Base-by-base conservation (phyloP, 1,140 invertebrate genomes). In the Galleria mellonella region DNA sequence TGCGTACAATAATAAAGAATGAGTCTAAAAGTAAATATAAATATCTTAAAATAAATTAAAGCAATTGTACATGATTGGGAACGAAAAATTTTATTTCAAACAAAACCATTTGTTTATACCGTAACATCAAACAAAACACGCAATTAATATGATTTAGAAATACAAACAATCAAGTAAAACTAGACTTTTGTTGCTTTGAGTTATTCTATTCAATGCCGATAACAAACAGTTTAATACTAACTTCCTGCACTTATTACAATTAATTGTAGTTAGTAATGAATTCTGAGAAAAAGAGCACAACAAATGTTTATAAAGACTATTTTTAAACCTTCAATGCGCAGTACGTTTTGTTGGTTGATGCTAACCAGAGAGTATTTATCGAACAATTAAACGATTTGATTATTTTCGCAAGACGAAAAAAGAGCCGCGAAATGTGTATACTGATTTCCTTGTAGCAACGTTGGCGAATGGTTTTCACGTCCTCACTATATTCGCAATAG, bases 331-430 rank as follows among this genome's bases (percentile, higher is more conserved):
- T 31, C 32, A 29, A 54, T 43, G 47, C 62, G 55, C 55, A 55
- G 43, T 58, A 54, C 41, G 45, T 56, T 56, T 44, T 55, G 17
- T 39, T 17, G 8, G 17, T 55, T 58, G 57, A 65, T 32, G 51
- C 43, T 60, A 47, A 53, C 55, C 57, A 64, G 57, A 58, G 12
- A 5, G 12, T 32, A 32, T 33, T 55, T 35, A 38, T 35, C 35
- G 46, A 57, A 62, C 62, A 62, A 66, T 66, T 65, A 69, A 65
- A 55, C 57, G 6, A 13, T 42, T 51, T 54, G 57, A 61, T 67
- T 63, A 50, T 67, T 67, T 67, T 43, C 52, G 29, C 40, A 51
- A 62, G 58, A 58, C 57, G 45, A 49, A 58, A 67, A 67, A 67
- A 67, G 63, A 55, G 40, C 42, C 27, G 28, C 38, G 14, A 43